Evolutionary conservation across 2,888 invertebrate species (phyloP).

Genomic region (Sthenelais limicola): DNA sequence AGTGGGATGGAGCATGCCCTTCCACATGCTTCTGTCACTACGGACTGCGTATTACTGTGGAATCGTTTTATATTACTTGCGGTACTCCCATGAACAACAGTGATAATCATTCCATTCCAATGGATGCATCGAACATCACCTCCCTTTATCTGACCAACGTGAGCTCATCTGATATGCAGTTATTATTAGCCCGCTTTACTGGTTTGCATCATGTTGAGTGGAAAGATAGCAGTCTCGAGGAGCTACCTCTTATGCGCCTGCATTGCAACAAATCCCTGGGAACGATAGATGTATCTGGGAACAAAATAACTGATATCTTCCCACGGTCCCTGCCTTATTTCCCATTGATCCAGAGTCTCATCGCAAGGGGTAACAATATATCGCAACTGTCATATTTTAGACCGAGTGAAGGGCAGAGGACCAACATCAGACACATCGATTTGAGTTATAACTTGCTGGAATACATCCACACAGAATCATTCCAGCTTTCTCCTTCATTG

Average conservation of each 20-base stretch:
- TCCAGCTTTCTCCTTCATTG: background rate
- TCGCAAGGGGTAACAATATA: slow-evolving; percentile 4
- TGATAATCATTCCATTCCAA: slow-evolving; percentile 28
- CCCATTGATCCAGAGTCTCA: background rate
- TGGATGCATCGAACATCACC: slow-evolving; percentile 37
- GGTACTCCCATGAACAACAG: background rate
- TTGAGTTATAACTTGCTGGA: slow-evolving; percentile 8
- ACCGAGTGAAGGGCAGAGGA: background rate
- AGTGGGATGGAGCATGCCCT: slow-evolving; percentile 8
- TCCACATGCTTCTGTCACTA: slow-evolving; percentile 20
- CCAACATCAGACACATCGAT: slow-evolving; percentile 1
- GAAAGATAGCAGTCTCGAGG: background rate
- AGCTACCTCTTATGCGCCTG: background rate
- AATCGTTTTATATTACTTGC: slow-evolving; percentile 21
- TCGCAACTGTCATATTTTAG: background rate
- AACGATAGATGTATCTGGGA: slow-evolving; percentile 24
- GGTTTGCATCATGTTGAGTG: background rate
- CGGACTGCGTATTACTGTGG: slow-evolving; percentile 3
- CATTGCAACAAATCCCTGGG: background rate
- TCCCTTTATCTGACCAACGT: slow-evolving; percentile 15
- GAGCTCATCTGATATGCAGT: background rate
- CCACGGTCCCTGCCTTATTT: background rate
- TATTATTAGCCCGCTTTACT: background rate
- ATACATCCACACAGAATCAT: background rate
- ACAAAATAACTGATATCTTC: background rate